Evolutionary conservation across 2,113 vertebrate genomes (phyloP).

Genomic region (Oenanthe melanoleuca): DNA sequence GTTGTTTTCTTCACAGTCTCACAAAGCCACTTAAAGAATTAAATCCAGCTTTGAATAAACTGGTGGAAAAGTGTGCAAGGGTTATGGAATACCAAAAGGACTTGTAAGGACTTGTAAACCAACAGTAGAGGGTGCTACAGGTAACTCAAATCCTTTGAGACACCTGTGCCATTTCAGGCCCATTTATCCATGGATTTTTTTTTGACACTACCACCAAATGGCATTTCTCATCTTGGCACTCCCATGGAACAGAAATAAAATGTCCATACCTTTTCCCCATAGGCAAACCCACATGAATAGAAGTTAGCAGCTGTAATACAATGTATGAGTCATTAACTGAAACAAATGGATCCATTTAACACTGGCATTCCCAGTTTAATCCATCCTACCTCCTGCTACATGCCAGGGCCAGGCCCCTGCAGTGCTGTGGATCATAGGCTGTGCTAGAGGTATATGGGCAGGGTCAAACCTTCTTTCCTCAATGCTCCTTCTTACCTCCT

Average conservation of each 20-base stretch:
- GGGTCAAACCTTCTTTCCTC: background rate
- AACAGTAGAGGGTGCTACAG: conserved; percentile 24
- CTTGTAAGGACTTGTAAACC: background rate
- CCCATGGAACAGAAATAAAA: background rate
- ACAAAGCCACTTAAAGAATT: background rate
- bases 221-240: background rate
- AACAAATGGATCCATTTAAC: background rate
- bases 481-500: background rate
- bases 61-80: background rate
- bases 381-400: accelerated
- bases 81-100: background rate
- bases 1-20: background rate
- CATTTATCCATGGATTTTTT: background rate
- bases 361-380: background rate
- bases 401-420: background rate
- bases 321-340: background rate
- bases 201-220: background rate
- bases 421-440: background rate
- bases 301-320: background rate
- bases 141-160: background rate
- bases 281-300: background rate
- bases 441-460: accelerated
- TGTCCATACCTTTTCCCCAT: background rate
- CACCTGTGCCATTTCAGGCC: no score
- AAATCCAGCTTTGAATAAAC: background rate